These are phyloP conservation scores for Campaea margaritaria DNA, from an alignment of 2,888 invertebrate genomes.

Conservation along the genomic window DNA sequence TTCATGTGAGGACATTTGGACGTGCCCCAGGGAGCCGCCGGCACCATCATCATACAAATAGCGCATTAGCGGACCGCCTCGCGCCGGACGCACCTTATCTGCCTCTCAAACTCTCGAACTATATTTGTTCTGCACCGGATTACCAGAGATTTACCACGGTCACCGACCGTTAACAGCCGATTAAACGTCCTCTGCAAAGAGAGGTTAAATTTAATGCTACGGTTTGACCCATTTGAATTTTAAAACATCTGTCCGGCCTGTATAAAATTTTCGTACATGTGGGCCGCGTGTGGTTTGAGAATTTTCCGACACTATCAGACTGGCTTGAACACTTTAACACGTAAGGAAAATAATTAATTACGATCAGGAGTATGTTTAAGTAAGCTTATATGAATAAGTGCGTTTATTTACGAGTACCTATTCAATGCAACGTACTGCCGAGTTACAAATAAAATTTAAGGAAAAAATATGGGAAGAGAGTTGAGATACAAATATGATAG, in stretches of 20 bases:
- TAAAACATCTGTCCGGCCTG: conserved; percentile 53
- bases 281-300: conserved; percentile 19
- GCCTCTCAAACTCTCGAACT: conserved; percentile 78
- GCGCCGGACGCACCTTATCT: conserved; percentile 81
- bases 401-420: too few species aligned
- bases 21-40: conserved; percentile 48
- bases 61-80: conserved; percentile 75
- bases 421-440: too few species aligned
- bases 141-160: conserved; percentile 83
- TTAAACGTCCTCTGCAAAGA: conserved; percentile 81
- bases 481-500: too few species aligned
- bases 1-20: conserved; percentile 59
- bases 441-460: too few species aligned
- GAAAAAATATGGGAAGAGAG: too few species aligned
- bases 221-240: conserved; percentile 59
- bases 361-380: too few species aligned
- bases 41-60: conserved; percentile 83
- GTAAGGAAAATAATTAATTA: neutral
- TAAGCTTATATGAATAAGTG: too few species aligned
- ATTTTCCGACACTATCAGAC: conserved; percentile 7
- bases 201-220: conserved; percentile 71
- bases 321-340: too few species aligned
- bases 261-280: conserved; percentile 45
- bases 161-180: conserved; percentile 76
- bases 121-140: conserved; percentile 82